Percentiles rank a stretch among this genome's conserved stretches.
Conservation (phyloP, 92 coral and sea anemone genomes). For the Heteractis magnifica region DNA sequence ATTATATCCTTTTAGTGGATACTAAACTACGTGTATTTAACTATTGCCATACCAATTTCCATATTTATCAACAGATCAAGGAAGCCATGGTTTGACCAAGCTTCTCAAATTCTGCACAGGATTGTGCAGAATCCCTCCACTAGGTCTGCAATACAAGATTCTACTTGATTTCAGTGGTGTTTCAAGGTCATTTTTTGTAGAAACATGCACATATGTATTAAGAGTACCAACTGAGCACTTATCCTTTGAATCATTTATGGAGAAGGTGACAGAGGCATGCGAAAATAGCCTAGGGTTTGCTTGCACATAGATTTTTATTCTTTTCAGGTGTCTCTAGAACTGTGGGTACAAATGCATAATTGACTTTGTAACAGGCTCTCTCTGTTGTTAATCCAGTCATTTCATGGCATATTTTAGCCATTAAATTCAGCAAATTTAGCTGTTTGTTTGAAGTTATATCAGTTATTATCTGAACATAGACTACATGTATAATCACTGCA, state of each 20-base stretch:
- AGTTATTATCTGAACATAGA: too few species aligned
- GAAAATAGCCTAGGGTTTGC: conserved; percentile 36
- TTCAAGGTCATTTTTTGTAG: conserved; percentile 32
- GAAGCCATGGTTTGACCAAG: conserved; percentile 39
- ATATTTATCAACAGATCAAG: conserved; percentile 35
- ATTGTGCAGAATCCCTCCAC: conserved; percentile 30
- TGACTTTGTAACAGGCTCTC: too few species aligned
- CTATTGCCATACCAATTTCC: conserved; percentile 7
- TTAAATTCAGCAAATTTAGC: too few species aligned
- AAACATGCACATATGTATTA: conserved; percentile 33
- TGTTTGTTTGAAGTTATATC: too few species aligned
- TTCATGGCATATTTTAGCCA: too few species aligned
- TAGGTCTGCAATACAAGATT: conserved; percentile 31
- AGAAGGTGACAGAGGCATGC: conserved; percentile 33
- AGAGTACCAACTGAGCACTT: conserved; percentile 35
- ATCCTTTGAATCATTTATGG: conserved; percentile 35
- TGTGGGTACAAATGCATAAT: neutral
- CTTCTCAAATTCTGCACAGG: conserved; percentile 41
- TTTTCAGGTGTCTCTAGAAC: neutral
- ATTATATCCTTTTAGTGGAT: too few species aligned
- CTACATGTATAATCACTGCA: too few species aligned
- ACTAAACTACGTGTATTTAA: too few species aligned
- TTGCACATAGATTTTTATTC: conserved; percentile 26
- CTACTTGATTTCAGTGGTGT: conserved; percentile 35
- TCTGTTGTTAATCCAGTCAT: too few species aligned